Percentiles rank a stretch among this genome's conserved stretches.
phyloP scores from a whole-genome alignment of 2,797 vertebrate genomes.

The Neosilurus hyrtlii region DNA sequence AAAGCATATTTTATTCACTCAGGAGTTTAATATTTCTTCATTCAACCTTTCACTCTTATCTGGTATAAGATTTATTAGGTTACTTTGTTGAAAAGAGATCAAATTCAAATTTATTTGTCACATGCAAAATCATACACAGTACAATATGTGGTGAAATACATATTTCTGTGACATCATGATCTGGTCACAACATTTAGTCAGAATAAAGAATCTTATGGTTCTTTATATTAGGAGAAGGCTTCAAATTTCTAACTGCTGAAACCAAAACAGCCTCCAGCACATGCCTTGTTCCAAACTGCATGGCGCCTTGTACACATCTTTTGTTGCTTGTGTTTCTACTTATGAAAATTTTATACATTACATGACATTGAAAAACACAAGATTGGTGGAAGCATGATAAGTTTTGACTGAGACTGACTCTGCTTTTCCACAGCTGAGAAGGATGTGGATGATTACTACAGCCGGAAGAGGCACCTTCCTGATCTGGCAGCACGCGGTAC shows the following conservation, averaged over 20 bases:
- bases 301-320: background rate
- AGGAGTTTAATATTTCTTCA: background rate
- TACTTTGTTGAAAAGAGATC: background rate
- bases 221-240: background rate
- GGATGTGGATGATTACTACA: constrained; percentile 96
- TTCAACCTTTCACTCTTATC: background rate
- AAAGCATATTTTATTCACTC: background rate
- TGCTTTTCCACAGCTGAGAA: constrained; percentile 83
- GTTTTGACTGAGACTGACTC: constrained; percentile 10
- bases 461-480: constrained; percentile 89
- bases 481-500: constrained; percentile 93
- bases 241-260: background rate
- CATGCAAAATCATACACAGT: too few species aligned
- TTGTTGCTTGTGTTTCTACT: background rate
- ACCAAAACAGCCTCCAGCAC: background rate
- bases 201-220: background rate
- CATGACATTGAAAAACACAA: background rate
- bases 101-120: too few species aligned
- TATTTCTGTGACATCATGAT: too few species aligned
- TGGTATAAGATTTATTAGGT: background rate
- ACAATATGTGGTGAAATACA: too few species aligned
- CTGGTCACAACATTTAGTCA: background rate
- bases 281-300: background rate
- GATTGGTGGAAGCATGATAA: background rate
- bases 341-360: background rate